Evolutionary conservation across 2,113 vertebrate genomes (phyloP).

Genomic region (Suncus etruscus): DNA sequence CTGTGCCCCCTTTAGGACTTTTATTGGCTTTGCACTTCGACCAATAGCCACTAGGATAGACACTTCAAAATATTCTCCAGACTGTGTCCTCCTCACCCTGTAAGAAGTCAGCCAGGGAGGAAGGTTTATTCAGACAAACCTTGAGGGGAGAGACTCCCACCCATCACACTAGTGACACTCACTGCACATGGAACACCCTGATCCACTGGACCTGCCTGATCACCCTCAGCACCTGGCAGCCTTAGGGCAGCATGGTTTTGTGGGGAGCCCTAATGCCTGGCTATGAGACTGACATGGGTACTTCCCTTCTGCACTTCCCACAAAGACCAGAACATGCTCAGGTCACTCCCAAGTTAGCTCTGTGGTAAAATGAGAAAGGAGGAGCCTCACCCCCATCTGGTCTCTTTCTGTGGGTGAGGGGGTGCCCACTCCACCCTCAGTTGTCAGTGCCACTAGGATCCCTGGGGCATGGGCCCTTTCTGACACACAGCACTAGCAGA

Average conservation of each 20-base stretch:
- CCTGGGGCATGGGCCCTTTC: background rate
- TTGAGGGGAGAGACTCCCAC: background rate
- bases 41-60: too few species aligned
- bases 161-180: fast-evolving
- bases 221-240: background rate
- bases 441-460: background rate
- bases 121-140: too few species aligned
- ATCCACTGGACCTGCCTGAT: too few species aligned
- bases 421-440: background rate
- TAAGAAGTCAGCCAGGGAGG: too few species aligned
- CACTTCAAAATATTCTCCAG: too few species aligned
- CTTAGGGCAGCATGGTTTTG: background rate
- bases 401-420: background rate
- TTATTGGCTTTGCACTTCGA: too few species aligned
- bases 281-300: background rate
- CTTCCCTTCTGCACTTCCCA: background rate
- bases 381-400: too few species aligned
- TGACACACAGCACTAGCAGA: too few species aligned
- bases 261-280: background rate
- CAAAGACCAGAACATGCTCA: too few species aligned
- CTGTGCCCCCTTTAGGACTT: too few species aligned
- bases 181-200: fast-evolving
- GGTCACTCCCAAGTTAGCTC: background rate
- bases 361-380: background rate
- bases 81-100: too few species aligned